Evolutionary conservation across 1,140 invertebrate genomes (phyloP).

Genomic region (Bombus confusus): DNA sequence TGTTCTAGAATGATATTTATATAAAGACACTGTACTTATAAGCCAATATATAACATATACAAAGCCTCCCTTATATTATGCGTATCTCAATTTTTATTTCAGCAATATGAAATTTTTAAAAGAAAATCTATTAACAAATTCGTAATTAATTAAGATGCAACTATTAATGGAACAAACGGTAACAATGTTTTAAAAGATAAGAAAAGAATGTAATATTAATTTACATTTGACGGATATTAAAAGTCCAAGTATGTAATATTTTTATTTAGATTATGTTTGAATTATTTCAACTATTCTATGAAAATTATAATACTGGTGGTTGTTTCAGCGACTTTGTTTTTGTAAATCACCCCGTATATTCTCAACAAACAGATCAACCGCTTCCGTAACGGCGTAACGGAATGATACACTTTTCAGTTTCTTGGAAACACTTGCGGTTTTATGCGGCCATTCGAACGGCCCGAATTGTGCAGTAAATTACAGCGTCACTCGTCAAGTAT

Average conservation of each 20-base stretch:
- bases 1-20: too few relatives aligned
- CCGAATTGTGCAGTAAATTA: conserved; percentile 32
- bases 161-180: too few relatives aligned
- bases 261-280: not conserved
- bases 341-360: not conserved
- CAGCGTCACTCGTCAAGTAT: conserved; percentile 5
- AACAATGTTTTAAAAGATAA: too few relatives aligned
- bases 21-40: too few relatives aligned
- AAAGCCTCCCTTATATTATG: too few relatives aligned
- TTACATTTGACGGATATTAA: not conserved
- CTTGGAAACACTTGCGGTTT: conserved; percentile 35
- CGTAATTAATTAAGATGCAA: too few relatives aligned
- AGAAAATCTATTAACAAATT: too few relatives aligned
- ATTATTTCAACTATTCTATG: not conserved
- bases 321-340: not conserved
- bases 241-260: not conserved
- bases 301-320: not conserved
- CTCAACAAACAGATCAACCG: conserved; percentile 15
- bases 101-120: too few relatives aligned
- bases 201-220: not conserved
- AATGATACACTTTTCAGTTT: conserved; percentile 37
- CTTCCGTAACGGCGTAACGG: not conserved
- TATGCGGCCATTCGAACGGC: conserved; percentile 15
- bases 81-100: too few relatives aligned
- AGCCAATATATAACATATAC: too few relatives aligned